Percentiles rank a stretch among this genome's conserved stretches.
These are phyloP conservation scores for Cynocephalus volans DNA, from an alignment of 2,113 vertebrate species.

Conservation along the genomic window DNA sequence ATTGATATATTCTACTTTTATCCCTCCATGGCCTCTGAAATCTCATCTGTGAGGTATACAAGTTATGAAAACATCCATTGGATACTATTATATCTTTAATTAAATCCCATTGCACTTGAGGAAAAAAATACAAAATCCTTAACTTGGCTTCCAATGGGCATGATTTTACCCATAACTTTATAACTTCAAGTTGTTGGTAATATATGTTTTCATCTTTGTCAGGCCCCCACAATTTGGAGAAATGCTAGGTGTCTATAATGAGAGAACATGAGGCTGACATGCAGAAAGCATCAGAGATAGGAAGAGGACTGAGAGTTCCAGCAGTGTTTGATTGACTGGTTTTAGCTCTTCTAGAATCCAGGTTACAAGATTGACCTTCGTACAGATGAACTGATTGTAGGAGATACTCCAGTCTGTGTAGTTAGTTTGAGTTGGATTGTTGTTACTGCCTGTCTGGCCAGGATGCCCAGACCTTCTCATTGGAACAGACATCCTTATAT, in stretches of 20 bases:
- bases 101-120: neutral
- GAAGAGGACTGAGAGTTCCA: neutral
- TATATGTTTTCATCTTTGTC: neutral
- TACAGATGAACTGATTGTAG: neutral
- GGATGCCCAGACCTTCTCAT: neutral
- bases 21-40: neutral
- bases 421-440: neutral
- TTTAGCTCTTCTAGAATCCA: neutral
- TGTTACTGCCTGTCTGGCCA: neutral
- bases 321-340: neutral
- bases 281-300: neutral
- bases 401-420: neutral
- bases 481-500: neutral
- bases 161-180: neutral
- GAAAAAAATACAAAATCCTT: neutral
- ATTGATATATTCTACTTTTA: neutral
- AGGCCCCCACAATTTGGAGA: neutral
- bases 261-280: neutral
- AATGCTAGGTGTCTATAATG: neutral
- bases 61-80: neutral
- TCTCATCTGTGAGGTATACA: neutral
- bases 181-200: neutral
- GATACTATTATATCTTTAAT: neutral
- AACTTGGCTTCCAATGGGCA: neutral
- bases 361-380: neutral